A percentile compares a stretch with the other conserved stretches of the same genome.
These are phyloP conservation scores for Megatriorchis doriae DNA, from an alignment of 2,113 vertebrate species.

Conservation along the genomic window DNA sequence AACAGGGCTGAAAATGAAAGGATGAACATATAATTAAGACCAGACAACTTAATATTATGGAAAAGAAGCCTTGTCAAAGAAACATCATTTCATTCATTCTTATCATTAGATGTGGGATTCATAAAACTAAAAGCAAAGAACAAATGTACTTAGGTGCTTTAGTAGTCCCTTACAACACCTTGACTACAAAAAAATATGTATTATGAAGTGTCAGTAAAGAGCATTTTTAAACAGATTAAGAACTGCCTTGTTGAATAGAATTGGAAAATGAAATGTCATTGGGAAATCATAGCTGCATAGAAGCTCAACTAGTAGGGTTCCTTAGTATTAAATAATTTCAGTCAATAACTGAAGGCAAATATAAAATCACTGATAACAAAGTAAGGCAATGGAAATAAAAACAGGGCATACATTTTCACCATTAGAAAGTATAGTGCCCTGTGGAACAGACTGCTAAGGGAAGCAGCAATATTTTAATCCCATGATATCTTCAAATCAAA, in stretches of 20 bases:
- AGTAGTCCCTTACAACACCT: background rate
- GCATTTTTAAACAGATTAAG: background rate
- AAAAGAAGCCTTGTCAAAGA: background rate
- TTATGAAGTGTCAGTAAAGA: background rate
- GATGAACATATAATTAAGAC: background rate
- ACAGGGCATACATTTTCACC: background rate
- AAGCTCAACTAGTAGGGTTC: background rate
- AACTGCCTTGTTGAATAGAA: background rate
- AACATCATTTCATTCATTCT: background rate
- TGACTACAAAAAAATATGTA: background rate
- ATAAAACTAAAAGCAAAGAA: background rate
- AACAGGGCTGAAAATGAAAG: background rate
- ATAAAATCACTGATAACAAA: constrained; percentile 3
- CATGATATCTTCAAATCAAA: background rate
- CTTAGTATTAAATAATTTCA: background rate
- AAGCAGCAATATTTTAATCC: background rate
- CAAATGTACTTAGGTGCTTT: background rate
- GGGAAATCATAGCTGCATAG: background rate
- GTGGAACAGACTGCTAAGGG: background rate
- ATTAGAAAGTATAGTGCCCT: background rate
- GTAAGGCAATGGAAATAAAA: background rate
- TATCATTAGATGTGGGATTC: background rate
- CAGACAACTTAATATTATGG: background rate
- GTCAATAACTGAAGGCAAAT: background rate
- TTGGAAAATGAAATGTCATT: background rate